These are phyloP conservation scores for Lampris incognitus DNA, from an alignment of 2,113 vertebrate species.

Conservation along the genomic window DNA sequence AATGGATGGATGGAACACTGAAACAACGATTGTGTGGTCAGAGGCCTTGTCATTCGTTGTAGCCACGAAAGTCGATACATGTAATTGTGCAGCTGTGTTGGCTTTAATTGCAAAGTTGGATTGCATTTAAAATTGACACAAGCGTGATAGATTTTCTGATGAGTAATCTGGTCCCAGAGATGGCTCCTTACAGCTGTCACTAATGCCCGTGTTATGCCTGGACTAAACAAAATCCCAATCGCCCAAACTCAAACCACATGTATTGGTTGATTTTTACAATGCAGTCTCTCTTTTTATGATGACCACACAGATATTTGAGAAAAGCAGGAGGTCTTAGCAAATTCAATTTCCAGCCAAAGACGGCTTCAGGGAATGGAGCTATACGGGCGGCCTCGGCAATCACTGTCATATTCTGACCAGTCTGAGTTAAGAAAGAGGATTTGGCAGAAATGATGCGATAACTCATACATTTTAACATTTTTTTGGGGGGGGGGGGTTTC, in stretches of 20 bases:
- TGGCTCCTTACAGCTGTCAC: too few species aligned
- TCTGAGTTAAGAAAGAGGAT: background rate
- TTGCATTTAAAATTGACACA: background rate
- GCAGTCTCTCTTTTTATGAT: too few species aligned
- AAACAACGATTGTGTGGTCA: background rate
- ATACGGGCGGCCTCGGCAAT: slow-evolving; percentile 12
- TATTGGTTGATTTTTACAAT: too few species aligned
- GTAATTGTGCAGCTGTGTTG: slow-evolving; percentile 13
- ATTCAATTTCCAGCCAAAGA: background rate
- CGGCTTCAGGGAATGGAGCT: slow-evolving; percentile 16
- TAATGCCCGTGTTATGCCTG: too few species aligned
- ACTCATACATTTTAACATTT: background rate
- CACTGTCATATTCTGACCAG: background rate
- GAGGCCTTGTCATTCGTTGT: background rate
- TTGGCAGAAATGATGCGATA: background rate
- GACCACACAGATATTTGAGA: too few species aligned
- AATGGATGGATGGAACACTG: too few species aligned
- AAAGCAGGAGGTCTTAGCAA: background rate
- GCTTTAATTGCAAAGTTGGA: slow-evolving; percentile 5
- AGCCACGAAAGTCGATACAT: slow-evolving; percentile 4
- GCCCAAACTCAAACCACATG: too few species aligned
- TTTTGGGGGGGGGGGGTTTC: too few species aligned
- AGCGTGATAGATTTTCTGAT: too few species aligned
- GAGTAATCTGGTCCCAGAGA: too few species aligned
- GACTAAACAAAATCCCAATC: too few species aligned